Evolutionary conservation across 2,888 invertebrate genomes (phyloP).

Genomic region (Ellobium chinense): DNA sequence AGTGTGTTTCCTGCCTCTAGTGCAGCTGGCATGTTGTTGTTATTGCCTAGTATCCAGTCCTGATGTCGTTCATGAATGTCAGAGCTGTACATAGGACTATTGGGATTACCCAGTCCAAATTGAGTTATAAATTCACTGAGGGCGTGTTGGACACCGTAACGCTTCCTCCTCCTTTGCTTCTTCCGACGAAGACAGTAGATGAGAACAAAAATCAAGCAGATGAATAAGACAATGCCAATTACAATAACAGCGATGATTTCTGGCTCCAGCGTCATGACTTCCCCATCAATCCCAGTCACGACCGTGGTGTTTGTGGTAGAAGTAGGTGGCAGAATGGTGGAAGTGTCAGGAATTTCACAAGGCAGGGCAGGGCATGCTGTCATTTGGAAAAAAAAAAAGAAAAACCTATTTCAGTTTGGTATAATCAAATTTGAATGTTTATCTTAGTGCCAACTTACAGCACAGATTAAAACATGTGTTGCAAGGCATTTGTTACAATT

Average conservation of each 20-base stretch:
- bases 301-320: not conserved
- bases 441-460: no score
- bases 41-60: not conserved
- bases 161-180: not conserved
- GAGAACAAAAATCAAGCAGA: not conserved
- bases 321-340: not conserved
- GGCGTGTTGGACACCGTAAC: not conserved
- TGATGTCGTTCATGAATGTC: not conserved
- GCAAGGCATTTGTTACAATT: no score
- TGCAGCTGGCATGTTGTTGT: not conserved
- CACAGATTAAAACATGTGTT: no score
- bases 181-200: slow-evolving; percentile 1
- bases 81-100: slow-evolving; percentile 5
- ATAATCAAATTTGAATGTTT: not conserved
- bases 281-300: not conserved
- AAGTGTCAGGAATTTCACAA: slow-evolving; percentile 10
- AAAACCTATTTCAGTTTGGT: not conserved
- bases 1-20: not conserved
- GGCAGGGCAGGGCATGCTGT: slow-evolving; percentile 38
- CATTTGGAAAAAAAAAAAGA: slow-evolving; percentile 9
- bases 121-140: not conserved
- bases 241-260: slow-evolving; percentile 30
- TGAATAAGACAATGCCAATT: not conserved
- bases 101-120: slow-evolving; percentile 15
- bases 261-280: not conserved